A percentile compares a stretch with the other conserved stretches of the same genome.
Conservation (phyloP, 2,797 vertebrate genomes). For the Bucorvus abyssinicus region DNA sequence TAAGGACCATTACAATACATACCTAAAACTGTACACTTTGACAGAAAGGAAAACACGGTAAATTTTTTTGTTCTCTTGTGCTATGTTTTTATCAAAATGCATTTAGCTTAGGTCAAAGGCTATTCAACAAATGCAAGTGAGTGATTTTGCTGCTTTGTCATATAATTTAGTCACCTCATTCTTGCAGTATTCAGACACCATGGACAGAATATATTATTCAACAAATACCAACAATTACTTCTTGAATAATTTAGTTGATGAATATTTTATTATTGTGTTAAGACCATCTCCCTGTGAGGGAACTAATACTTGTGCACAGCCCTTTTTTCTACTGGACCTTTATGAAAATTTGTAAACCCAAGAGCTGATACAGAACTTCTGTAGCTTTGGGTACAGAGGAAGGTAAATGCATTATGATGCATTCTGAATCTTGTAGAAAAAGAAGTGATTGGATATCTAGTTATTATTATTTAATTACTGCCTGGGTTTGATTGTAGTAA, state of each 20-base stretch:
- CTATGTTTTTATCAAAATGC: conserved; percentile 7
- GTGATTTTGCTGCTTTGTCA: conserved; percentile 20
- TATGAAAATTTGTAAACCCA: background rate
- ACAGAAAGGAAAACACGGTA: background rate
- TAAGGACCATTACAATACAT: background rate
- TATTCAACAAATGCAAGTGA: conserved; percentile 6
- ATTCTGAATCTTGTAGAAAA: background rate
- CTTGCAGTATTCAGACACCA: conserved; percentile 15
- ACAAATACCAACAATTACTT: conserved; percentile 59
- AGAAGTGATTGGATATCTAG: background rate
- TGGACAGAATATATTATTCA: conserved; percentile 50
- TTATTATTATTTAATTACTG: background rate
- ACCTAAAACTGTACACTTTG: background rate
- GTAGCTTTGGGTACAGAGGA: background rate
- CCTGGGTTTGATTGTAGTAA: background rate
- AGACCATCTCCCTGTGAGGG: background rate
- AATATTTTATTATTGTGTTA: conserved; percentile 38
- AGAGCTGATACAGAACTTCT: background rate
- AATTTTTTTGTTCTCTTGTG: background rate
- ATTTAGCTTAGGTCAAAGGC: background rate
- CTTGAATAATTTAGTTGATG: conserved; percentile 60
- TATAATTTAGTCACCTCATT: conserved; percentile 45
- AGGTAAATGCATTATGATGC: background rate
- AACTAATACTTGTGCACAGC: background rate
- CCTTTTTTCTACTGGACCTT: background rate